Percentiles rank a stretch among this genome's conserved stretches.
Conservation (phyloP, 2,113 vertebrate species). For the Syrrhaptes paradoxus region DNA sequence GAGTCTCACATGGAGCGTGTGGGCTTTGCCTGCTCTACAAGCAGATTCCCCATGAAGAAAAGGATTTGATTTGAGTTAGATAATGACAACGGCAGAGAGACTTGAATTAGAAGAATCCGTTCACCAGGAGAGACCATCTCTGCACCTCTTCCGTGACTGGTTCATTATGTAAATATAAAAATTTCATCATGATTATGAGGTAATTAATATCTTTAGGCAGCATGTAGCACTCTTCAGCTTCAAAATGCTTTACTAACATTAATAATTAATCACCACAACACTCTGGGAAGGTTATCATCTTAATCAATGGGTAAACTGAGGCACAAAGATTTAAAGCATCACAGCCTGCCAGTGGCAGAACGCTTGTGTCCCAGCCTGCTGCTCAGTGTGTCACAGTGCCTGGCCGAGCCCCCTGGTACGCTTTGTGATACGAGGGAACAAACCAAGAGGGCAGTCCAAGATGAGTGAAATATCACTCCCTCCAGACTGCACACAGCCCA, state of each 20-base stretch:
- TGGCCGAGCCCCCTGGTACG: not conserved
- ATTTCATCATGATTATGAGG: slow-evolving; percentile 29
- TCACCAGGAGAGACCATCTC: slow-evolving; percentile 30
- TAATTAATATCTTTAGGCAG: slow-evolving; percentile 31
- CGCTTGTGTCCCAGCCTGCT: not conserved
- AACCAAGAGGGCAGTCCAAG: not conserved
- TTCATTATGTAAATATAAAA: slow-evolving; percentile 34
- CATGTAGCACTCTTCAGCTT: slow-evolving; percentile 39
- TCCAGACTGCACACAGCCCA: not conserved
- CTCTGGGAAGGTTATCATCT: slow-evolving; percentile 3
- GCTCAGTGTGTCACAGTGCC: not conserved
- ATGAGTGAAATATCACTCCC: not conserved
- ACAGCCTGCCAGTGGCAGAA: not conserved
- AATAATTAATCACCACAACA: slow-evolving; percentile 44
- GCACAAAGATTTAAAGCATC: not conserved
- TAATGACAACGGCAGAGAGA: not conserved
- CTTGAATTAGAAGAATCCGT: not conserved
- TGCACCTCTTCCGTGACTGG: not conserved
- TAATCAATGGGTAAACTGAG: slow-evolving; percentile 27
- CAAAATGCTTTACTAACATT: not conserved
- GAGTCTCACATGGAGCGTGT: slow-evolving; percentile 44
- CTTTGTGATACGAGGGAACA: not conserved
- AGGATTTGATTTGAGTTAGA: not conserved
- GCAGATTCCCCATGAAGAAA: slow-evolving; percentile 9
- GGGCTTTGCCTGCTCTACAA: not conserved